phyloP scores from a whole-genome alignment of 2,888 invertebrate genomes.

The Drosophila pegasa region DNA sequence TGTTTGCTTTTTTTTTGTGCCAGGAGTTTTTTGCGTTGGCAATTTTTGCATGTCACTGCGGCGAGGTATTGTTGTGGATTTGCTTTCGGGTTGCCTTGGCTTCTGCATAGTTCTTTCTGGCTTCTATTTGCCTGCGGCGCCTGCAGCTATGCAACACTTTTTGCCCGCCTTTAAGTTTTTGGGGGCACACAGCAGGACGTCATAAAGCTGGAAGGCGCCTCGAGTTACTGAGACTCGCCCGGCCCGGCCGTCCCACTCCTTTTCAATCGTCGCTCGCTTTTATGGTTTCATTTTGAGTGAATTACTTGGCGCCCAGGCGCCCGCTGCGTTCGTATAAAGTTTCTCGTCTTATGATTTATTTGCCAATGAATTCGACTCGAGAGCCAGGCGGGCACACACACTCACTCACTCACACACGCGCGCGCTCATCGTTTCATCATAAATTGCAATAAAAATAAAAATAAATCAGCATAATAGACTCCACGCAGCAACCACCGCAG shows the following conservation, averaged over 20 bases:
- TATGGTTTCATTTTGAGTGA: slow-evolving; percentile 60
- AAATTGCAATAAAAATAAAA: slow-evolving; percentile 77
- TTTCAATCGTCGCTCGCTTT: slow-evolving; percentile 4
- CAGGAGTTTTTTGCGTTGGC: slow-evolving; percentile 8
- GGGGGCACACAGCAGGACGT: slow-evolving; percentile 21
- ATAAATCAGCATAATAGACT: slow-evolving; percentile 81
- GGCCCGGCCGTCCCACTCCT: neutral
- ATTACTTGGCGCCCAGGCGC: slow-evolving; percentile 64
- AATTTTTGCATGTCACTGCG: slow-evolving; percentile 37
- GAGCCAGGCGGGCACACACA: slow-evolving; percentile 11
- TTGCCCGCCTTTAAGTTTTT: slow-evolving; percentile 19
- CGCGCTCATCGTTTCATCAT: slow-evolving; percentile 44
- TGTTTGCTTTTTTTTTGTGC: slow-evolving; percentile 1
- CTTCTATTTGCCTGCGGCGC: slow-evolving; percentile 46
- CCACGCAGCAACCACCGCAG: slow-evolving; percentile 60
- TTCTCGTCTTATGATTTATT: slow-evolving; percentile 68
- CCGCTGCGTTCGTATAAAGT: slow-evolving; percentile 49
- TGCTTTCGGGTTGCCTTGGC: slow-evolving; percentile 31
- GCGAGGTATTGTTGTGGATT: slow-evolving; percentile 29
- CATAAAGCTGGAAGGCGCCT: slow-evolving; percentile 42
- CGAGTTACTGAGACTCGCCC: slow-evolving; percentile 29
- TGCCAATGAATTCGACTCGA: slow-evolving; percentile 49
- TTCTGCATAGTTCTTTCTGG: slow-evolving; percentile 4
- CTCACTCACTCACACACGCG: slow-evolving; percentile 11
- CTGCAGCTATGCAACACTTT: slow-evolving; percentile 66